These are phyloP conservation scores for Muscicapa comitata DNA, from an alignment of 2,797 vertebrate genomes.

Conservation along the genomic window DNA sequence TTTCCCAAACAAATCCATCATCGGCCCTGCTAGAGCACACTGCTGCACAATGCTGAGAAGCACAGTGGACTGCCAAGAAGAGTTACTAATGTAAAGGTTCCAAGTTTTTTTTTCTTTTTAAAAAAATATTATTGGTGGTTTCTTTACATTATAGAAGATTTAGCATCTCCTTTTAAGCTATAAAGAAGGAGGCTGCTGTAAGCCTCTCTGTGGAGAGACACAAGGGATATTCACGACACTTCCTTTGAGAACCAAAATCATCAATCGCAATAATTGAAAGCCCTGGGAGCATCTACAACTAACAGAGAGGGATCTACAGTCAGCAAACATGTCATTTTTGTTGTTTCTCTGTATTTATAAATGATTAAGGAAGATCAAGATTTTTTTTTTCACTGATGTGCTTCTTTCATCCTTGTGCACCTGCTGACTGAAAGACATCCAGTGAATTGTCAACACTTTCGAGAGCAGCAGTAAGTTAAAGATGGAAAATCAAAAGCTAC, in stretches of 20 bases:
- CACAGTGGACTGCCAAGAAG: neutral
- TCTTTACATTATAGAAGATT: neutral
- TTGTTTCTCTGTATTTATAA: slow-evolving; percentile 2
- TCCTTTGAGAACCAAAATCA: neutral
- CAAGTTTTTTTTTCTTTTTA: neutral
- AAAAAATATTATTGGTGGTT: neutral
- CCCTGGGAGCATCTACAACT: neutral
- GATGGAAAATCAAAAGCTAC: neutral
- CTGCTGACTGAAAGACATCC: neutral
- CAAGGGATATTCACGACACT: neutral
- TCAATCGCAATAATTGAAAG: neutral
- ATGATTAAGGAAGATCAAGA: slow-evolving; percentile 11
- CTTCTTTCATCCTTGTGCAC: neutral
- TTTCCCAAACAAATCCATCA: slow-evolving; percentile 20
- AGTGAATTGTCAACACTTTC: neutral
- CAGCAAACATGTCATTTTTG: neutral
- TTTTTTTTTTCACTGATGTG: neutral
- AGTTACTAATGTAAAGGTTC: neutral
- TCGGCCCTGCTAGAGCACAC: neutral
- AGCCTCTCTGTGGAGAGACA: neutral
- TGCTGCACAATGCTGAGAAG: neutral
- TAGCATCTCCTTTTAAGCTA: neutral
- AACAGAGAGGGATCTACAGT: neutral
- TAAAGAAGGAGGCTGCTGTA: neutral
- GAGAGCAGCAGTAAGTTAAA: neutral